Evolutionary conservation across 2,113 vertebrate species (phyloP), one percentile per base, ranked within the genome.

Genomic region (Sclerurus mexicanus): DNA sequence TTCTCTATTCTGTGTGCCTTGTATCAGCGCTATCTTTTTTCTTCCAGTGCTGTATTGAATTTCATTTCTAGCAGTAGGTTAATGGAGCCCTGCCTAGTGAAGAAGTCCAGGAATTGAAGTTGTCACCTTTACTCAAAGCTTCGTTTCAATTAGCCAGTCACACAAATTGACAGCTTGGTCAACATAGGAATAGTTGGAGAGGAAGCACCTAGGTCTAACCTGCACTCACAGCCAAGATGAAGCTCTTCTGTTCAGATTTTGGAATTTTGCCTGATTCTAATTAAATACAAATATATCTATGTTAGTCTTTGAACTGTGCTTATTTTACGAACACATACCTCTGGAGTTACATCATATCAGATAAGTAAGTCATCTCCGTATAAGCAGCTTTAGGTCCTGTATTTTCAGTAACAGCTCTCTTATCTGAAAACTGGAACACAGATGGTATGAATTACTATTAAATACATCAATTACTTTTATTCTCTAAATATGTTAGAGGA

Each of bases 321-420:
- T 97, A 91, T 94, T 96, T 97, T 97, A 96, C 30, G 4, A 96
- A 96, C 52, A 33, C 97, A 96, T 97, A 94, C 94, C 93, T 95
- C 90, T 95, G 85, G 35, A 33, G 59, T 95, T 96, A 81, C 89
- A 90, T 97, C 96, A 97, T 93, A 97, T 97, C 96, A 97, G 97
- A 97, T 96, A 97, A 97, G 87, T 87, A 72, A 97, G 95, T 94
- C 95, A 89, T 97, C 85, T 93, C 89, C 87, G 82, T 77, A 56
- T 87, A 89, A 93, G 83, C 87, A 89, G 94, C 90, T 97, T 95
- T 95, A 89, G 73, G 88, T 95, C 76, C 93, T 96, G 33, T 97
- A 91, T 97, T 95, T 96, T 96, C 91, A 75, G 83, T 87, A 95
- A 94, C 93, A 96, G 83, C 85, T 96, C 95, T 96, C 88, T 96